These are phyloP conservation scores for Tenrec ecaudatus DNA, from an alignment of 2,113 vertebrate species.

Conservation along the genomic window DNA sequence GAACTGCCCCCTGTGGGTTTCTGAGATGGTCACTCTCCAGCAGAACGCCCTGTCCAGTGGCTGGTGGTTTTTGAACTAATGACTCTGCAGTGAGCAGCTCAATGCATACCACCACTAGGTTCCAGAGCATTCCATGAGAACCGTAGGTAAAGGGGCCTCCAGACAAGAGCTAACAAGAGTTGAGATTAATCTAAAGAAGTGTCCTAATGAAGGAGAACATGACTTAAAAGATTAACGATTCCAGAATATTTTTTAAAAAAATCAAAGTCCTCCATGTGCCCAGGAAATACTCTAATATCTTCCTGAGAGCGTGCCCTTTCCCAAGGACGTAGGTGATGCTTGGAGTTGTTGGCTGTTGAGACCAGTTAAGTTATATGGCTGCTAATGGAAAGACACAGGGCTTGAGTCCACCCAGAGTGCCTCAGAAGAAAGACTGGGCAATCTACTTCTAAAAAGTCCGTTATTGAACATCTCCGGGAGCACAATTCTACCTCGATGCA, in stretches of 20 bases:
- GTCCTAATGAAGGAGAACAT: neutral
- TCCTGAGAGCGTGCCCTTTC: neutral
- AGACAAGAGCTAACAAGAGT: neutral
- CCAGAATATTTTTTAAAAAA: conserved; percentile 9
- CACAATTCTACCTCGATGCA: neutral
- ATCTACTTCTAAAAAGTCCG: neutral
- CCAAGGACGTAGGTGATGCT: neutral
- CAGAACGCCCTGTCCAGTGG: too few relatives aligned
- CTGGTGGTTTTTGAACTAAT: too few relatives aligned
- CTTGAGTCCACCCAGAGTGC: neutral
- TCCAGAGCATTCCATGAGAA: neutral
- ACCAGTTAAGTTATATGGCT: neutral
- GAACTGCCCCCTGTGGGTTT: too few relatives aligned
- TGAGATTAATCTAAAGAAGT: neutral
- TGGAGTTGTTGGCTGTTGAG: neutral
- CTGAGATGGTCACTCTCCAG: too few relatives aligned
- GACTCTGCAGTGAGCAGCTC: too few relatives aligned
- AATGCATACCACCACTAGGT: too few relatives aligned
- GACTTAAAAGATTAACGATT: neutral
- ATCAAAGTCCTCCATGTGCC: neutral
- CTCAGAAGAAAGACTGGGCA: neutral
- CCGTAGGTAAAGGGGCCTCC: neutral
- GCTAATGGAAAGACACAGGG: neutral
- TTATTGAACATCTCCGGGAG: neutral
- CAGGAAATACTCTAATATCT: neutral